Evolutionary conservation across 1,140 invertebrate genomes (phyloP).

Genomic region (Dolichoris vasculosae): DNA sequence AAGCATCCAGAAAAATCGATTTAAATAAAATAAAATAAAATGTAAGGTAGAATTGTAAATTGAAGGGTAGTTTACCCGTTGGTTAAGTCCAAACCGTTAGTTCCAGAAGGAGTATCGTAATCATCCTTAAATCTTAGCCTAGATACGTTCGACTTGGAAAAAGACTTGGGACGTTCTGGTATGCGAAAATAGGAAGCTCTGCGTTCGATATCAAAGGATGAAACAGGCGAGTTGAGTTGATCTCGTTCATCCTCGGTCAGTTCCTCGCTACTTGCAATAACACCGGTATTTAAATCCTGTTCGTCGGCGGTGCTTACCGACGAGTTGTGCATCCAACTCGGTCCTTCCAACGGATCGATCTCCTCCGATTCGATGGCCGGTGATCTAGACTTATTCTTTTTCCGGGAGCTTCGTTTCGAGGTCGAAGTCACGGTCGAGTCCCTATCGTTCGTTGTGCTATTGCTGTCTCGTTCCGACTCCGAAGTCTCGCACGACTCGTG

Average conservation of each 20-base stretch:
- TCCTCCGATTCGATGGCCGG: slow-evolving; percentile 13
- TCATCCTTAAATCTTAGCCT: not conserved
- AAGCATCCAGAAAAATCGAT: too few relatives aligned
- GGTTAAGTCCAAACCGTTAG: not conserved
- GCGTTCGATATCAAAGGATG: not conserved
- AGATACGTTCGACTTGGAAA: not conserved
- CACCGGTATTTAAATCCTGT: not conserved
- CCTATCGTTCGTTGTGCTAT: not conserved
- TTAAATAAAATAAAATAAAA: too few relatives aligned
- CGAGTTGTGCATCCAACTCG: slow-evolving; percentile 67
- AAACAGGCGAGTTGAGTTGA: not conserved
- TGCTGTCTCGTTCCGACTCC: not conserved
- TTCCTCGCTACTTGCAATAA: not conserved
- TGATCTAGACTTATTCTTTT: not conserved
- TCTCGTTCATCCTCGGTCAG: not conserved
- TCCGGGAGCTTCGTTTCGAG: not conserved
- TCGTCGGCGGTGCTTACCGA: not conserved
- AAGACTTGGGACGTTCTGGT: slow-evolving; percentile 10
- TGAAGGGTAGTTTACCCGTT: not conserved
- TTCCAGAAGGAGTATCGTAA: not conserved
- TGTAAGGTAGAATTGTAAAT: too few relatives aligned
- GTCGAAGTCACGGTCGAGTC: not conserved
- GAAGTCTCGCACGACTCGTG: slow-evolving; percentile 29
- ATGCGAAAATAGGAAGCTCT: slow-evolving; percentile 20
- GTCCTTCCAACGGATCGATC: slow-evolving; percentile 69